Conservation (phyloP, 2,113 vertebrate species). For the Clarias gariepinus region DNA sequence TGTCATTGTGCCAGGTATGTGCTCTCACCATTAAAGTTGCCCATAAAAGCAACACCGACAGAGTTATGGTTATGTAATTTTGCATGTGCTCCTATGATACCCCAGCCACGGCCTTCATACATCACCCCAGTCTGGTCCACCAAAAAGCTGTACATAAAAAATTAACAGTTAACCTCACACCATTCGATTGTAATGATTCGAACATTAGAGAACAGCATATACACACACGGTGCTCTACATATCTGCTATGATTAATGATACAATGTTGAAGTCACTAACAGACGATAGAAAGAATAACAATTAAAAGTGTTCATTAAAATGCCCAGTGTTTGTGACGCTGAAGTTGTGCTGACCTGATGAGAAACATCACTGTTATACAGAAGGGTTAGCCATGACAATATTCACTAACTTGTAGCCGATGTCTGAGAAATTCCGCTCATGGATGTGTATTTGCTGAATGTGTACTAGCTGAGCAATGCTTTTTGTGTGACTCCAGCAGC, state of each 20-base stretch:
- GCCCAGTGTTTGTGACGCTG: background rate
- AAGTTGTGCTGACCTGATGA: background rate
- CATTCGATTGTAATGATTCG: background rate
- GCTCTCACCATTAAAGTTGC: constrained; percentile 72
- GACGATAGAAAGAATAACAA: background rate
- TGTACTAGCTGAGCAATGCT: constrained; percentile 42
- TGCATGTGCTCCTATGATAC: constrained; percentile 71
- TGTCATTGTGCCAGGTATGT: background rate
- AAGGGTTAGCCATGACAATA: background rate
- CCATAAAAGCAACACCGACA: constrained; percentile 78
- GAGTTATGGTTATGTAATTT: constrained; percentile 72
- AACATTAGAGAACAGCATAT: background rate
- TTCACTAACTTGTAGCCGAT: constrained; percentile 76
- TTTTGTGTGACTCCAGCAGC: constrained; percentile 44
- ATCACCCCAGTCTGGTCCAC: constrained; percentile 71
- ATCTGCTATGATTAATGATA: background rate
- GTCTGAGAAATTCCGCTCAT: constrained; percentile 66
- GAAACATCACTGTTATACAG: background rate
- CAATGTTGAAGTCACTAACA: background rate
- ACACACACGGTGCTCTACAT: background rate
- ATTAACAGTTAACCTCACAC: background rate
- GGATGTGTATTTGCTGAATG: constrained; percentile 69
- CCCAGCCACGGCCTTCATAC: constrained; percentile 81
- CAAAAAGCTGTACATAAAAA: constrained; percentile 71
- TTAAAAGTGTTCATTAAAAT: background rate